Evolutionary conservation across 2,888 invertebrate species (phyloP).

Genomic region (Amitus sp.): DNA sequence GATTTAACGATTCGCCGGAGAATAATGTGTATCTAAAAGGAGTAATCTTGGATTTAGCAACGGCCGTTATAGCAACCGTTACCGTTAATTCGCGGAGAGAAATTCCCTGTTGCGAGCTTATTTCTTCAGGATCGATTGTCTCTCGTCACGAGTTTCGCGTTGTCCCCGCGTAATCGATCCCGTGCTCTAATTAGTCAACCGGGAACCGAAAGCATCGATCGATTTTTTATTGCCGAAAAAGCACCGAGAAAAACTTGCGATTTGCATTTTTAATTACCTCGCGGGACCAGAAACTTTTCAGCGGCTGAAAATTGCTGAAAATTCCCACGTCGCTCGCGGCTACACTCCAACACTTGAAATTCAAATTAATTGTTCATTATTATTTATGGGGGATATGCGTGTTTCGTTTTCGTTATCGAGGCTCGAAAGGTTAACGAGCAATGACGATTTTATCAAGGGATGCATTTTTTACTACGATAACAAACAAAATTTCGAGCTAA

Average conservation of each 20-base stretch:
- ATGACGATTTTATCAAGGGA: background rate
- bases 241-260: no score
- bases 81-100: constrained; percentile 9
- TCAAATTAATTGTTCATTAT: constrained; percentile 3
- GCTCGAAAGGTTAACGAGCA: background rate
- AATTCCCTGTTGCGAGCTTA: constrained; percentile 26
- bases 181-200: constrained; percentile 23
- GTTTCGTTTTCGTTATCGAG: background rate
- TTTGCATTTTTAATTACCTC: background rate
- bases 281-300: background rate
- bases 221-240: no score
- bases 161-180: constrained; percentile 20
- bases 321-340: background rate
- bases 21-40: background rate
- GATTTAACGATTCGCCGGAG: no score
- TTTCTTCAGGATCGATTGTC: constrained; percentile 29
- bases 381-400: background rate
- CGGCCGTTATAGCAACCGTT: constrained; percentile 1
- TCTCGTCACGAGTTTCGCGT: constrained; percentile 18
- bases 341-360: constrained; percentile 1
- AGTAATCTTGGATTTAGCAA: background rate
- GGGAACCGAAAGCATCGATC: no score
- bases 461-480: background rate
- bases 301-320: background rate
- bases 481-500: no score